Conservation (phyloP, 2,797 vertebrate genomes). For the Huso huso region DNA sequence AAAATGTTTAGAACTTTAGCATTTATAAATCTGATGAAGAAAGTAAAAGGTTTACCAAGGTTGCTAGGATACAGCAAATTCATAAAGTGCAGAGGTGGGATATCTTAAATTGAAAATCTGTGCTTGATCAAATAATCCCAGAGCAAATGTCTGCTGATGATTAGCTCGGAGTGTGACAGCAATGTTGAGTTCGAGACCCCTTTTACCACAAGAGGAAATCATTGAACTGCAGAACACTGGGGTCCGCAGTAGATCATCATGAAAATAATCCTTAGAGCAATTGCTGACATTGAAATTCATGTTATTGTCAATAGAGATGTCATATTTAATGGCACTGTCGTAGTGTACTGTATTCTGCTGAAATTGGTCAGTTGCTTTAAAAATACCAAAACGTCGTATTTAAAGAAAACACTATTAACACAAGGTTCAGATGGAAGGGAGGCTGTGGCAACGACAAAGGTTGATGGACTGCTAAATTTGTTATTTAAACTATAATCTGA, state of each 20-base stretch:
- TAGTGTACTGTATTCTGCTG: too few species aligned
- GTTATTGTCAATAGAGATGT: too few species aligned
- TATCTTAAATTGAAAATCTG: slow-evolving; percentile 46
- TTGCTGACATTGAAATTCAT: too few species aligned
- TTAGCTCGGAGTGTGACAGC: neutral
- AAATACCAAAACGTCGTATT: too few species aligned
- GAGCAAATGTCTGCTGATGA: slow-evolving; percentile 35
- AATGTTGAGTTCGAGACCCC: too few species aligned
- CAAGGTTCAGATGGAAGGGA: neutral
- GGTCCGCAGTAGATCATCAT: too few species aligned
- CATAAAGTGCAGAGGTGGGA: slow-evolving; percentile 43
- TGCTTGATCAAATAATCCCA: slow-evolving; percentile 37
- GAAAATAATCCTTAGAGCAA: too few species aligned
- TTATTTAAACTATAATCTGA: neutral
- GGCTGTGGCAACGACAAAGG: neutral
- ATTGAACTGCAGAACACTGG: too few species aligned
- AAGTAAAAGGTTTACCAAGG: slow-evolving; percentile 30
- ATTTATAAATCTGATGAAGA: neutral
- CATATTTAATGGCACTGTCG: too few species aligned
- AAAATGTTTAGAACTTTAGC: too few species aligned
- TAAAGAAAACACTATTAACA: neutral
- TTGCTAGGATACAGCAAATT: slow-evolving; percentile 54
- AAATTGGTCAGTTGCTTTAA: too few species aligned
- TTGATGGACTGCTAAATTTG: neutral
- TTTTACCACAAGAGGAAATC: too few species aligned